These are phyloP conservation scores for Setipinna tenuifilis DNA, from an alignment of 2,797 vertebrate genomes.

Conservation along the genomic window DNA sequence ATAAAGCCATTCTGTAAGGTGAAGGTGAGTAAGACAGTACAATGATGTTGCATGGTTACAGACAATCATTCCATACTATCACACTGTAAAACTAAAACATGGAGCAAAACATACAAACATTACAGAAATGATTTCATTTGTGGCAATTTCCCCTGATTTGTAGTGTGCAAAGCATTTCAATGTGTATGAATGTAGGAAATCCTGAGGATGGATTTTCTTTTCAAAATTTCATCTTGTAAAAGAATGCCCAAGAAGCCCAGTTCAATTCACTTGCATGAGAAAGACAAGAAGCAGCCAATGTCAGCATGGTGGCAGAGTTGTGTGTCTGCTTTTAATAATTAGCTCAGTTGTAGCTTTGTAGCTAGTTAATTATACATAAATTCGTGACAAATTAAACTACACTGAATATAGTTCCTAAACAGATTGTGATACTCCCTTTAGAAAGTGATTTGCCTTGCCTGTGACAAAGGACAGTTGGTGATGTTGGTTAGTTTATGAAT, in stretches of 20 bases:
- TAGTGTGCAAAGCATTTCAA: neutral
- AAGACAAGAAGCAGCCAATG: conserved; percentile 62
- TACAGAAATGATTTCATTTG: neutral
- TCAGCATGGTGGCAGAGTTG: conserved; percentile 31
- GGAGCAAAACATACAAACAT: neutral
- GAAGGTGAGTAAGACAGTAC: neutral
- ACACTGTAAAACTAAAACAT: no score
- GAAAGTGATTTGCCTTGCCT: neutral
- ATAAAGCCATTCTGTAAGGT: neutral
- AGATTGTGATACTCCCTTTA: neutral
- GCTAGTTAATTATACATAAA: neutral
- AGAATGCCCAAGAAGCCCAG: conserved; percentile 72
- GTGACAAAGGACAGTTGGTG: neutral
- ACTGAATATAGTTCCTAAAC: neutral
- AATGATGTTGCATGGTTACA: neutral
- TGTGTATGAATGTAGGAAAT: neutral
- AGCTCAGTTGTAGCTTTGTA: neutral
- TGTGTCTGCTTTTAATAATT: neutral
- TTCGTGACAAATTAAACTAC: neutral
- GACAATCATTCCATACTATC: no score
- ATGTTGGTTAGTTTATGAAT: conserved; percentile 2
- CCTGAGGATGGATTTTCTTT: conserved; percentile 22
- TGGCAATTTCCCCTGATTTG: neutral
- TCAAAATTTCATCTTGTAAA: conserved; percentile 73
- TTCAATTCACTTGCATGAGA: conserved; percentile 60